Conservation (phyloP, 2,113 vertebrate species). For the Hippocampus abdominalis region DNA sequence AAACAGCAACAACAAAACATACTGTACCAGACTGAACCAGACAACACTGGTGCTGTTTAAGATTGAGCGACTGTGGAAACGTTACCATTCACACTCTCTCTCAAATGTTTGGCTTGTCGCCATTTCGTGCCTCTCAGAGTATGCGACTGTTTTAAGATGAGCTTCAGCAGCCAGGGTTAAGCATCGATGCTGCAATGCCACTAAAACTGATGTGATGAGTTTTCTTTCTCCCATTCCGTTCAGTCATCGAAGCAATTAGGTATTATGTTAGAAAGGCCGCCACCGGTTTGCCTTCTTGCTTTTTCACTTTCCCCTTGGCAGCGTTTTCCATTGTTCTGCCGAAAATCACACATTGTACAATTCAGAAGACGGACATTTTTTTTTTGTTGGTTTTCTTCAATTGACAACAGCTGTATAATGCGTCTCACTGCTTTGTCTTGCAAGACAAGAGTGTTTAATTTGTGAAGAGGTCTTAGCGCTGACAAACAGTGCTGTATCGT, state of each 20-base stretch:
- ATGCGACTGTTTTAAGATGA: not conserved
- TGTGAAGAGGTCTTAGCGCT: conserved; percentile 18
- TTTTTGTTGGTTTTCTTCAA: not conserved
- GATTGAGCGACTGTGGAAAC: too few species aligned
- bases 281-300: not conserved
- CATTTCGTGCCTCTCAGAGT: not conserved
- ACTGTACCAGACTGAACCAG: too few species aligned
- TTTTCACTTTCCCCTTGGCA: conserved; percentile 27
- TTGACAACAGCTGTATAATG: conserved; percentile 27
- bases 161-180: not conserved
- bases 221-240: not conserved
- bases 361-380: not conserved
- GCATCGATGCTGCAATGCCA: not conserved
- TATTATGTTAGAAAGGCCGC: conserved; percentile 2
- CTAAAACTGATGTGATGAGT: not conserved
- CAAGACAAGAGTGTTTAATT: conserved; percentile 49
- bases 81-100: too few species aligned
- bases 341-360: not conserved
- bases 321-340: conserved; percentile 17
- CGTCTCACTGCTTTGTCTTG: conserved; percentile 29
- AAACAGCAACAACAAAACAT: too few species aligned
- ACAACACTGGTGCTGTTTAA: too few species aligned
- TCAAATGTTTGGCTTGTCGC: too few species aligned
- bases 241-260: not conserved
- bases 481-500: conserved; percentile 43